These are phyloP conservation scores for Rhea americana DNA, from an alignment of 2,113 vertebrate species.

Conservation along the genomic window DNA sequence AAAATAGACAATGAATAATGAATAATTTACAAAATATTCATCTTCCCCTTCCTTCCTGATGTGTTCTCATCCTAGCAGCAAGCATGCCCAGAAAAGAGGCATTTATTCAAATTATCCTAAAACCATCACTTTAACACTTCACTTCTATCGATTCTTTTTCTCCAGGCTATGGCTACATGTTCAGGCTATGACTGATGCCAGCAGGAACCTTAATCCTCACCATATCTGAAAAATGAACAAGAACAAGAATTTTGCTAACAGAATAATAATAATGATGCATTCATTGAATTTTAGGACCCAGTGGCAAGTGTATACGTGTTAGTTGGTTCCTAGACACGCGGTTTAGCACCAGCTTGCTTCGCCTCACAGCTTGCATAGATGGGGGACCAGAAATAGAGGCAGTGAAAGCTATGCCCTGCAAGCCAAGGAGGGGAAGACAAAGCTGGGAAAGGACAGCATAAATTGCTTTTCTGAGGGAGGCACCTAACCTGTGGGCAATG, in stretches of 20 bases:
- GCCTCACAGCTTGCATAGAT: background rate
- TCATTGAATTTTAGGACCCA: background rate
- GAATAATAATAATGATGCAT: background rate
- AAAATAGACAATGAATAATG: too few species aligned
- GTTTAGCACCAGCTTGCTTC: background rate
- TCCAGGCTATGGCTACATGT: too few species aligned
- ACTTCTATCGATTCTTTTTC: too few species aligned
- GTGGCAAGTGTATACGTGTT: background rate
- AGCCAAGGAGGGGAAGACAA: background rate
- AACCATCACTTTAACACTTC: too few species aligned
- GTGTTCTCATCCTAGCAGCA: too few species aligned
- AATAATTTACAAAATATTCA: too few species aligned
- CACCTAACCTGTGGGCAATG: background rate
- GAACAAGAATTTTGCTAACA: background rate
- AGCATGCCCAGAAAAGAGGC: too few species aligned
- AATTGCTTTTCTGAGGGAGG: background rate
- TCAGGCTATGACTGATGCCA: too few species aligned
- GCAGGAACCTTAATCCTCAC: too few species aligned
- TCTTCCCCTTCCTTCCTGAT: too few species aligned
- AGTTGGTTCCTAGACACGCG: background rate
- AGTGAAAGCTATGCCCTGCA: background rate
- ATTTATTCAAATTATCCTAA: too few species aligned
- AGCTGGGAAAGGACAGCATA: background rate
- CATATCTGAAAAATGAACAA: too few species aligned
- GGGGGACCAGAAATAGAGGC: background rate